A percentile compares a stretch with the other conserved stretches of the same genome.
phyloP scores from a whole-genome alignment of 2,113 vertebrate species.

The Rhabdornis inornatus region DNA sequence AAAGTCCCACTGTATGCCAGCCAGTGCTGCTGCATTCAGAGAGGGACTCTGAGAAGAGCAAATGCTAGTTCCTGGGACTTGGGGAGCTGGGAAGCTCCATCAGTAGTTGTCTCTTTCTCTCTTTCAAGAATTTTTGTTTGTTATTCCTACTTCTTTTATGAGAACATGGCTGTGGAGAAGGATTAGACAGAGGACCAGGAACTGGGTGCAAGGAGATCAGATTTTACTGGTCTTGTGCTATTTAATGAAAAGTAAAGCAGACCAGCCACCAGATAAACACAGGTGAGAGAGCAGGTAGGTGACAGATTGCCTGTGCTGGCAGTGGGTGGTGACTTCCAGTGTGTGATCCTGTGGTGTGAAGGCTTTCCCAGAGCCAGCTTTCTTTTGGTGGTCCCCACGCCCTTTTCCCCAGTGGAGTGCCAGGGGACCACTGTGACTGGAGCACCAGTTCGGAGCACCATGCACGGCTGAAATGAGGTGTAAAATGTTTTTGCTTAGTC shows the following conservation, averaged over 20 bases:
- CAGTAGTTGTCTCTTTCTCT: not conserved
- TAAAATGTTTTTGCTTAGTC: not conserved
- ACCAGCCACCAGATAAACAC: not conserved
- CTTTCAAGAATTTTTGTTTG: not conserved
- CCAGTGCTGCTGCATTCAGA: not conserved
- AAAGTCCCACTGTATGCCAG: not conserved
- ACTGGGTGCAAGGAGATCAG: not conserved
- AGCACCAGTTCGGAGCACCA: not conserved
- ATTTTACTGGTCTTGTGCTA: accelerated
- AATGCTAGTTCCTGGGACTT: not conserved
- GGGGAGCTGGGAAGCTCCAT: not conserved
- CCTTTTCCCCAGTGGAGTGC: not conserved
- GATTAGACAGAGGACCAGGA: not conserved
- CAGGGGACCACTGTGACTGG: not conserved
- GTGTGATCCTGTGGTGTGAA: not conserved
- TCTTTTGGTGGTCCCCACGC: not conserved
- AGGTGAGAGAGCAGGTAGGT: not conserved
- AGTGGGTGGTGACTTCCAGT: not conserved
- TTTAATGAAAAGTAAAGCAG: not conserved
- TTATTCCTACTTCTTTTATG: not conserved
- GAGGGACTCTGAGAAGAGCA: not conserved
- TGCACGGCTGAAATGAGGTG: not conserved
- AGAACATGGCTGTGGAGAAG: not conserved
- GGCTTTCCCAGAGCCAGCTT: not conserved
- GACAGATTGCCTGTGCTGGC: not conserved